Conservation (phyloP, 2,113 vertebrate genomes). For the Pseudopipra pipra region DNA sequence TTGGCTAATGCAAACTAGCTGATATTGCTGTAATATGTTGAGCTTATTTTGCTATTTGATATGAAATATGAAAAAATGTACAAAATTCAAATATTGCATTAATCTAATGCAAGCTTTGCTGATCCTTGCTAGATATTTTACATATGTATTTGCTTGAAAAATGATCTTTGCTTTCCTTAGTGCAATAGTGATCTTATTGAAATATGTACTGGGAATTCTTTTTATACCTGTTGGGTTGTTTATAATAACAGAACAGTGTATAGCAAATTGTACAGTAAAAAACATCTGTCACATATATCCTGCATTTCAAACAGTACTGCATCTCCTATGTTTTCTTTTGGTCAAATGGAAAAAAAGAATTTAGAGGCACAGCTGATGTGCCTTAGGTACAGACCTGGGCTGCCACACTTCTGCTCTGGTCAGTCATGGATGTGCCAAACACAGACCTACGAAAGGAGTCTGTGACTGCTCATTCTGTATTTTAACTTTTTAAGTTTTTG, state of each 20-base stretch:
- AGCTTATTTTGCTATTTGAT: background rate
- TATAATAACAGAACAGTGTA: background rate
- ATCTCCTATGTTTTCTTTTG: background rate
- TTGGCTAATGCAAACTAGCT: background rate
- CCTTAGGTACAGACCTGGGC: background rate
- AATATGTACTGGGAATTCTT: background rate
- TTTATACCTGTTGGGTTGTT: background rate
- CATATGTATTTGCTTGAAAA: background rate
- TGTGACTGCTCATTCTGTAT: background rate
- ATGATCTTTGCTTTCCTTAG: background rate
- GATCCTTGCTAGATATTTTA: background rate
- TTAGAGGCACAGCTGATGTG: background rate
- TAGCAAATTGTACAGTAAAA: background rate
- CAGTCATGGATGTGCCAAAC: background rate
- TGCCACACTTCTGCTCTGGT: background rate
- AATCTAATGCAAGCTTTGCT: background rate
- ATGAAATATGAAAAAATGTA: background rate
- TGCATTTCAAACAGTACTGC: background rate
- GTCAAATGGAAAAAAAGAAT: background rate
- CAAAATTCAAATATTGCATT: background rate
- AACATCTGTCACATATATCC: background rate
- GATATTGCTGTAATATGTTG: background rate
- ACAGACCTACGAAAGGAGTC: background rate
- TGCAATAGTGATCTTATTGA: background rate
- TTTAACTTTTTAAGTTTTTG: background rate